phyloP scores from a whole-genome alignment of 2,888 invertebrate species.

The Lasioglossum figueresi region DNA sequence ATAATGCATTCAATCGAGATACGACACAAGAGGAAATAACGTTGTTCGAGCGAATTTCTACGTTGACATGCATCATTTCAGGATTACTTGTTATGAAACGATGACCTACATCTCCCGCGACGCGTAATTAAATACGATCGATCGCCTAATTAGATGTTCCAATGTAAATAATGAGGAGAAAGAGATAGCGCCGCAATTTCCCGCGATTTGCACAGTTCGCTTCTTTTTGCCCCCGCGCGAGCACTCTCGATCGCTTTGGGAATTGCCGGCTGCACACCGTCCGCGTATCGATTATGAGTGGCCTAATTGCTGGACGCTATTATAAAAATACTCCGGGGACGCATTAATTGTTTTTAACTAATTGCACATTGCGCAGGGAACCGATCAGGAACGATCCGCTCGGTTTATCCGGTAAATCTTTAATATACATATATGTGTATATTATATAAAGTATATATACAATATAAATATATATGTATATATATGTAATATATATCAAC shows the following conservation, averaged over 20 bases:
- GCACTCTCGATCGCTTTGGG: slow-evolving; percentile 31
- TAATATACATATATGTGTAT: background rate
- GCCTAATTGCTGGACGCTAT: slow-evolving; percentile 26
- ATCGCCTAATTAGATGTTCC: slow-evolving; percentile 10
- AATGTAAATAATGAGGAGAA: background rate
- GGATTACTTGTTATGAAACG: slow-evolving; percentile 1
- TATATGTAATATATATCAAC: slow-evolving; percentile 21
- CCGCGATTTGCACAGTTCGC: background rate
- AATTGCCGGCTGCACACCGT: slow-evolving; percentile 22
- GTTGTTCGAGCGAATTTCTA: background rate
- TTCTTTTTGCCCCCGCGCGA: slow-evolving; percentile 3
- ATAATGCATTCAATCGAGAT: no score
- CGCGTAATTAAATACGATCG: slow-evolving; percentile 8
- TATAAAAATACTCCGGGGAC: slow-evolving; percentile 57
- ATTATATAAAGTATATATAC: background rate
- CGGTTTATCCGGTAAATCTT: background rate
- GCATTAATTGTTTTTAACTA: slow-evolving; percentile 61
- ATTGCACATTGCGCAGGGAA: slow-evolving; percentile 28
- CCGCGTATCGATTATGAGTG: slow-evolving; percentile 40
- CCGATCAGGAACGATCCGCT: background rate
- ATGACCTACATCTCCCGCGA: background rate
- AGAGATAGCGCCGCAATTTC: slow-evolving; percentile 1
- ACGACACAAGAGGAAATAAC: background rate
- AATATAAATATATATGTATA: no score
- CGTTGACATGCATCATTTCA: background rate